Evolutionary conservation across 2,797 vertebrate species (phyloP).

Genomic region (Sebastiscus albofasciatus): DNA sequence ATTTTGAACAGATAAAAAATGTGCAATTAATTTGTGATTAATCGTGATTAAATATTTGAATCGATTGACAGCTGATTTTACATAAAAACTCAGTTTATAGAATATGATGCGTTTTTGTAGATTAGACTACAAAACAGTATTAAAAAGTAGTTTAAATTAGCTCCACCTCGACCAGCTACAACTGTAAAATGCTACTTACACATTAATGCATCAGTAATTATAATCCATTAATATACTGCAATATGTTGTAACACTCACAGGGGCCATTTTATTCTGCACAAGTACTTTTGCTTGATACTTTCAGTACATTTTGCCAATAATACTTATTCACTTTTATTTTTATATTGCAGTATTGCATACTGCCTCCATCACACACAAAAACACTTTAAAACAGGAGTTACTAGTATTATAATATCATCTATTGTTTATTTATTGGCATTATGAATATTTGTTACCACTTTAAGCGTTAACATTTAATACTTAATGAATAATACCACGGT

Average conservation of each 20-base stretch:
- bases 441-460: constrained; percentile 37
- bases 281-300: neutral
- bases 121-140: neutral
- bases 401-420: neutral
- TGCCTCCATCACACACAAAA: neutral
- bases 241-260: neutral
- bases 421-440: constrained; percentile 6
- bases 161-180: neutral
- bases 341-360: neutral
- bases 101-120: neutral
- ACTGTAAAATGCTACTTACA: neutral
- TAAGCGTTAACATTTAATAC: constrained; percentile 5
- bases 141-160: neutral
- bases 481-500: neutral
- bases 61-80: neutral
- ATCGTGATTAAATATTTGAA: too few species aligned
- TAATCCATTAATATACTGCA: neutral
- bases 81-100: neutral
- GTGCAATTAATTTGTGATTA: too few species aligned
- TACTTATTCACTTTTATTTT: neutral
- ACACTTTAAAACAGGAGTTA: neutral
- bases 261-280: neutral
- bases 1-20: too few species aligned
- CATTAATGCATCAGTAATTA: neutral
- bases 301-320: neutral